Conservation (phyloP, 2,888 invertebrate genomes). For the Lysandra bellargus region DNA sequence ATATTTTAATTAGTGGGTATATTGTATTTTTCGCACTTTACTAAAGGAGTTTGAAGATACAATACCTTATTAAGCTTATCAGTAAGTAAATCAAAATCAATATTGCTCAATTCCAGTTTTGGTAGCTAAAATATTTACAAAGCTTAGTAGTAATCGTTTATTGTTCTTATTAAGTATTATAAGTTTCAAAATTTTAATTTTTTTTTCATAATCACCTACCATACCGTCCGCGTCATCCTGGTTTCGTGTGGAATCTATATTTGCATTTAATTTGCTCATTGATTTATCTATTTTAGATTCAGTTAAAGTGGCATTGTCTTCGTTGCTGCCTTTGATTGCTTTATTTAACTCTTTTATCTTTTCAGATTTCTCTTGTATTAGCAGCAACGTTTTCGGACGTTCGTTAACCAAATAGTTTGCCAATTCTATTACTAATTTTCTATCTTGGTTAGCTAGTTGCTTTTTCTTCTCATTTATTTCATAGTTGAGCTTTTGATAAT, state of each 20-base stretch:
- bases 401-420: conserved; percentile 57
- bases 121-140: conserved; percentile 56
- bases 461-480: conserved; percentile 51
- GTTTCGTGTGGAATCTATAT: conserved; percentile 43
- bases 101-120: conserved; percentile 52
- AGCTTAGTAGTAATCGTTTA: background rate
- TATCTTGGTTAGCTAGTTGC: conserved; percentile 47
- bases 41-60: conserved; percentile 39
- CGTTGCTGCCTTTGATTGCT: conserved; percentile 35
- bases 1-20: background rate
- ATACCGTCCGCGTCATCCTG: conserved; percentile 36
- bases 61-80: conserved; percentile 60
- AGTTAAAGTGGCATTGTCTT: background rate
- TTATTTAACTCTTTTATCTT: conserved; percentile 44
- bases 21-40: background rate
- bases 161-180: background rate
- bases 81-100: conserved; percentile 56
- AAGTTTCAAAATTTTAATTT: background rate
- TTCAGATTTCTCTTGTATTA: conserved; percentile 48
- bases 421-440: conserved; percentile 53
- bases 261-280: conserved; percentile 26
- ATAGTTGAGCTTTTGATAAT: conserved; percentile 46
- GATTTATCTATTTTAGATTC: background rate
- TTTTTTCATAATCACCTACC: conserved; percentile 37
- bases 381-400: conserved; percentile 49